Conservation (phyloP, 2,797 vertebrate genomes). For the Channa striata region DNA sequence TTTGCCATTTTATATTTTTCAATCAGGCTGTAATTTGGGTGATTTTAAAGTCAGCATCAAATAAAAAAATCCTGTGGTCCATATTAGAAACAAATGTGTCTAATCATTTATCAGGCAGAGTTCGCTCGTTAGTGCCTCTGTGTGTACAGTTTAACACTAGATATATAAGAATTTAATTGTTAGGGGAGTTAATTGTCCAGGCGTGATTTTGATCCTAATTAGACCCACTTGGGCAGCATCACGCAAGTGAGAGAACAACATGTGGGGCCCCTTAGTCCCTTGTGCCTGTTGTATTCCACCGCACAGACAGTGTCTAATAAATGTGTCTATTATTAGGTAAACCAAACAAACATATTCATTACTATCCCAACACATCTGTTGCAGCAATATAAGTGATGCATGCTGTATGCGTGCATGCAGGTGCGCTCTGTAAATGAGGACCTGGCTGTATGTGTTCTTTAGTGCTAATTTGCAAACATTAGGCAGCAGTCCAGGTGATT, state of each 20-base stretch:
- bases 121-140: constrained; percentile 6
- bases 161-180: constrained; percentile 35
- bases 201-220: constrained; percentile 57
- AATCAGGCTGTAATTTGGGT: no score
- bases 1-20: no score
- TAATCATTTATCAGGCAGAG: constrained; percentile 6
- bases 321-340: constrained; percentile 35
- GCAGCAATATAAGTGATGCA: constrained; percentile 22
- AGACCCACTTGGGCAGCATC: constrained; percentile 35
- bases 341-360: constrained; percentile 56
- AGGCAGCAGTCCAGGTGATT: constrained; percentile 15
- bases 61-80: neutral
- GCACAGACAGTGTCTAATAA: constrained; percentile 16
- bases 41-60: neutral
- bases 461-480: constrained; percentile 63
- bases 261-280: constrained; percentile 27
- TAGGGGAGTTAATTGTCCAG: constrained; percentile 31
- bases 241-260: constrained; percentile 28
- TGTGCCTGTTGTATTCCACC: constrained; percentile 25
- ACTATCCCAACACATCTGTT: constrained; percentile 46
- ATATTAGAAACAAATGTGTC: neutral
- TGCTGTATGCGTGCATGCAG: constrained; percentile 7
- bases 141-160: constrained; percentile 1
- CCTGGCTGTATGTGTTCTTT: constrained; percentile 6
- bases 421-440: constrained; percentile 38